Evolutionary conservation across 1,140 invertebrate genomes (phyloP).

Genomic region (Melipona quadrifasciata): DNA sequence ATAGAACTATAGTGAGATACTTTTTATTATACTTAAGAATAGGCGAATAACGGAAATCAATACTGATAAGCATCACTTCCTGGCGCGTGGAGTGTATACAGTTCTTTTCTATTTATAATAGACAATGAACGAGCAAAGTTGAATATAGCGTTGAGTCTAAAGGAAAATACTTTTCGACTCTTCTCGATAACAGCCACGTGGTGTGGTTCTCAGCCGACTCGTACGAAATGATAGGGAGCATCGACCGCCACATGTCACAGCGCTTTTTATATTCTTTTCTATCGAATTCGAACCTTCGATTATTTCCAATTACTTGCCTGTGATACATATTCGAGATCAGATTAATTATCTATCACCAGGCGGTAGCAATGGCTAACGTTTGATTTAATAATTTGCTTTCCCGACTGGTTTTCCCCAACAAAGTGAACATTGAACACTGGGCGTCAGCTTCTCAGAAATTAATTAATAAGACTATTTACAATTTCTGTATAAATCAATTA

Average conservation of each 20-base stretch:
- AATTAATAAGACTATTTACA: not conserved
- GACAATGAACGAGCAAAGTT: not conserved
- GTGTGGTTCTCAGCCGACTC: not conserved
- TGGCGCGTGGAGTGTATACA: not conserved
- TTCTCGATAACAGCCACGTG: conserved; percentile 39
- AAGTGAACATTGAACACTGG: not conserved
- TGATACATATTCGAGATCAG: too few relatives aligned
- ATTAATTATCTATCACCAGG: not conserved
- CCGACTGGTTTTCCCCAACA: not conserved
- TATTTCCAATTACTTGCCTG: not conserved
- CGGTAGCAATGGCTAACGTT: not conserved
- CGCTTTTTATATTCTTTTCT: not conserved
- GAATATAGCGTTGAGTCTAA: too few relatives aligned
- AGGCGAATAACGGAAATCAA: not conserved
- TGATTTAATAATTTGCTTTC: too few relatives aligned
- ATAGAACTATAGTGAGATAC: not conserved
- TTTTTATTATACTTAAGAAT: not conserved
- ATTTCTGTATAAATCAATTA: not conserved
- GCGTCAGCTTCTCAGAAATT: not conserved
- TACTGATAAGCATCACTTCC: not conserved
- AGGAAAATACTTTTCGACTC: conserved; percentile 22
- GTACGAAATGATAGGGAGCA: not conserved
- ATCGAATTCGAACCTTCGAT: not conserved
- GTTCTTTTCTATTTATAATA: not conserved
- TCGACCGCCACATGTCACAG: not conserved